Percentiles rank a stretch among this genome's conserved stretches.
phyloP scores from a whole-genome alignment of 2,797 vertebrate genomes.

The Eleutherodactylus coqui region DNA sequence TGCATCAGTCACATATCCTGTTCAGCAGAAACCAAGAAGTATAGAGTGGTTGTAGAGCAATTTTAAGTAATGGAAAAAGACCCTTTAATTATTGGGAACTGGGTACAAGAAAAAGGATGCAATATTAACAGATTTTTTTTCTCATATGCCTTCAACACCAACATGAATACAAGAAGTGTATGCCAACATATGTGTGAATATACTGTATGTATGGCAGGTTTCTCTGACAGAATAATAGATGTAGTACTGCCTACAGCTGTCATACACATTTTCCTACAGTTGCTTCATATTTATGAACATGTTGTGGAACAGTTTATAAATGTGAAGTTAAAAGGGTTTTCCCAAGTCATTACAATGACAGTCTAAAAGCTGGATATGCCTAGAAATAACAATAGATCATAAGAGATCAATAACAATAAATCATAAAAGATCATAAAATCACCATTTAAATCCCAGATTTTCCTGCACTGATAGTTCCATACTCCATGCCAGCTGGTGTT shows the following conservation, averaged over 20 bases:
- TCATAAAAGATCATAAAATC: too few species aligned
- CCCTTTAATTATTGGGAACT: background rate
- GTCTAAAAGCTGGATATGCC: background rate
- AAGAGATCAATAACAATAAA: too few species aligned
- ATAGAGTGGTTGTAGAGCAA: too few species aligned
- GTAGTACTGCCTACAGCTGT: background rate
- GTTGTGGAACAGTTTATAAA: background rate
- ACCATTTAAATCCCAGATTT: too few species aligned
- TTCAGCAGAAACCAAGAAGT: too few species aligned
- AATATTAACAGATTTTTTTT: background rate
- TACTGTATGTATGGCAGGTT: background rate
- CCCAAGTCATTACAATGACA: background rate
- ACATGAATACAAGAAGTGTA: background rate
- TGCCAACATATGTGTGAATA: conserved; percentile 10
- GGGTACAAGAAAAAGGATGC: background rate
- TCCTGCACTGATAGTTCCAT: too few species aligned
- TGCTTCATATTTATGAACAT: background rate
- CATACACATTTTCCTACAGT: background rate
- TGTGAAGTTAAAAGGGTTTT: background rate
- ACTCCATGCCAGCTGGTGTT: too few species aligned
- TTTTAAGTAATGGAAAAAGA: too few species aligned
- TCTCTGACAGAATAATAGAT: background rate
- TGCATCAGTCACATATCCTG: too few species aligned
- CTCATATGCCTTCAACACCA: background rate
- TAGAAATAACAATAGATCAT: too few species aligned